These are phyloP conservation scores for Neuroterus valhalla DNA, from an alignment of 1,140 invertebrate genomes.

Conservation along the genomic window DNA sequence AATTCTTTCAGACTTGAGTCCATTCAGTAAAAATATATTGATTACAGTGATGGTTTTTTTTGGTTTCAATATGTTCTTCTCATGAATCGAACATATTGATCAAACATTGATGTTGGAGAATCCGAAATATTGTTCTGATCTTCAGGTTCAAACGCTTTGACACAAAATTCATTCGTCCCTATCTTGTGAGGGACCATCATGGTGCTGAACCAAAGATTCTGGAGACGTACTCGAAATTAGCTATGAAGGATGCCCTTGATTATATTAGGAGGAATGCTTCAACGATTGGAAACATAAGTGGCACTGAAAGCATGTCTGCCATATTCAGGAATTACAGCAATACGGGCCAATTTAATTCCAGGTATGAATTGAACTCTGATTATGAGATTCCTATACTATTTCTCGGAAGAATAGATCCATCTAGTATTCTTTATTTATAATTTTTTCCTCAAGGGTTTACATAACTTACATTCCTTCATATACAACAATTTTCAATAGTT, in stretches of 20 bases:
- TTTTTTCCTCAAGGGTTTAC: too few relatives aligned
- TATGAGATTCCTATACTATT: neutral
- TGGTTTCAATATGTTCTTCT: neutral
- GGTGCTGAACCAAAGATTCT: slow-evolving; percentile 95
- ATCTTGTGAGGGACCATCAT: slow-evolving; percentile 88
- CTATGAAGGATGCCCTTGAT: slow-evolving; percentile 94
- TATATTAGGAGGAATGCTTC: slow-evolving; percentile 90
- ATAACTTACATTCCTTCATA: too few relatives aligned
- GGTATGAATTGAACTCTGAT: slow-evolving; percentile 74
- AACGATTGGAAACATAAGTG: slow-evolving; percentile 87
- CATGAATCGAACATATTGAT: neutral
- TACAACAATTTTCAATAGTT: too few relatives aligned
- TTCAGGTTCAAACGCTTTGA: slow-evolving; percentile 94
- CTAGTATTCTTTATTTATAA: too few relatives aligned
- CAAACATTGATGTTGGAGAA: neutral
- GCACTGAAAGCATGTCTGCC: slow-evolving; percentile 91
- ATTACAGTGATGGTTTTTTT: too few relatives aligned
- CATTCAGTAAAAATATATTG: too few relatives aligned
- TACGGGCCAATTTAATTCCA: slow-evolving; percentile 86
- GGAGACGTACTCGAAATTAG: slow-evolving; percentile 94
- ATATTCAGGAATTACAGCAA: slow-evolving; percentile 90
- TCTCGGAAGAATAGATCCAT: too few relatives aligned
- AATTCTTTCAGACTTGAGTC: too few relatives aligned
- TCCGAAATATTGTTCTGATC: neutral
- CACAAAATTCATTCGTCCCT: slow-evolving; percentile 93